These are phyloP conservation scores for Eupithecia exiguata DNA, from an alignment of 2,888 invertebrate species.

Conservation along the genomic window DNA sequence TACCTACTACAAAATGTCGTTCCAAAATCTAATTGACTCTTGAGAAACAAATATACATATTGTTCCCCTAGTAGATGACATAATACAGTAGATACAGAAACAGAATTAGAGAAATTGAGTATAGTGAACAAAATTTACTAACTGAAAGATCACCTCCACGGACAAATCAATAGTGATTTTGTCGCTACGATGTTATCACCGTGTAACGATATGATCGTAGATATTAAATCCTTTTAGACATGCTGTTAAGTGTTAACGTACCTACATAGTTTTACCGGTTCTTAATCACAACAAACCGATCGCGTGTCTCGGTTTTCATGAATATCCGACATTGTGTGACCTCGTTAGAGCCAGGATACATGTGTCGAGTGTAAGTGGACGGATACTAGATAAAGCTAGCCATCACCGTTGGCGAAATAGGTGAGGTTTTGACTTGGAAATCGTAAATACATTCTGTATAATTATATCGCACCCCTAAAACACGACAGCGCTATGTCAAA, in stretches of 20 bases:
- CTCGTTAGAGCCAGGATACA: slow-evolving; percentile 29
- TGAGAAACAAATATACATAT: neutral
- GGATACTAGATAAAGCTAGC: neutral
- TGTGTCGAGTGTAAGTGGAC: slow-evolving; percentile 22
- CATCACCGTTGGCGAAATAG: neutral
- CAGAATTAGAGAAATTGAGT: neutral
- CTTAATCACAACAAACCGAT: slow-evolving; percentile 34
- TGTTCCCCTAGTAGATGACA: neutral
- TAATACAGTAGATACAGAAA: neutral
- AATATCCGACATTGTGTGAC: slow-evolving; percentile 33
- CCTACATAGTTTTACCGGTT: slow-evolving; percentile 35
- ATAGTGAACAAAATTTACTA: neutral
- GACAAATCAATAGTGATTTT: neutral
- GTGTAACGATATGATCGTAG: neutral
- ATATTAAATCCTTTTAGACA: neutral
- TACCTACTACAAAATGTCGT: too few relatives aligned
- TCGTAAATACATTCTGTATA: neutral
- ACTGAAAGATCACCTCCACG: neutral
- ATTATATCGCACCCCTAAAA: too few relatives aligned
- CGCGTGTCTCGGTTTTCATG: slow-evolving; percentile 38
- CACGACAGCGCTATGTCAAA: too few relatives aligned
- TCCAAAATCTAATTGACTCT: neutral
- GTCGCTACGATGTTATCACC: neutral
- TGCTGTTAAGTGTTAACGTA: neutral
- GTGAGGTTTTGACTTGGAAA: neutral